Evolutionary conservation across 2,113 vertebrate genomes (phyloP).

Genomic region (Falco punctatus): DNA sequence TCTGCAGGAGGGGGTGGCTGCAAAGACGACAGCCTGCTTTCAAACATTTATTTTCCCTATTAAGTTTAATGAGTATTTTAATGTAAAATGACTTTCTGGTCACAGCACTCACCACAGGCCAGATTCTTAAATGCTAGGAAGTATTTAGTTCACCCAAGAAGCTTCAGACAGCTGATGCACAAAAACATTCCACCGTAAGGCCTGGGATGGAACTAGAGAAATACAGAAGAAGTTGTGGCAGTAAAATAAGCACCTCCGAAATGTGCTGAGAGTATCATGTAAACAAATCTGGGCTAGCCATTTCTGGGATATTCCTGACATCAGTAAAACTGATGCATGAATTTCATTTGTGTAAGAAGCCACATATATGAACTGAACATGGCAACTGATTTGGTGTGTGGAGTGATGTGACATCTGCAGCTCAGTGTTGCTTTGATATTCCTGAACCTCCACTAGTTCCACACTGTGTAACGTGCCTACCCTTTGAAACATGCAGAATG

Average conservation of each 20-base stretch:
- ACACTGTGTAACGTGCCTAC: background rate
- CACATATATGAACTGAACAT: background rate
- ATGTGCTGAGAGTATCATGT: accelerated
- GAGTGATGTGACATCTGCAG: background rate
- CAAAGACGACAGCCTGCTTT: background rate
- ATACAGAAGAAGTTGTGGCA: background rate
- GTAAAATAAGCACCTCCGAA: background rate
- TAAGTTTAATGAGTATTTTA: background rate
- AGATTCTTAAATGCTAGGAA: background rate
- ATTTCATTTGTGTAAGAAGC: background rate
- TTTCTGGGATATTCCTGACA: background rate
- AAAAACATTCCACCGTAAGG: background rate
- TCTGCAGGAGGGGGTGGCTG: background rate
- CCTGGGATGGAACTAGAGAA: background rate
- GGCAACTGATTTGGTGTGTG: background rate
- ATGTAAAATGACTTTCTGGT: background rate
- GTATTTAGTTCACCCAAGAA: background rate
- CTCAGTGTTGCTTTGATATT: background rate
- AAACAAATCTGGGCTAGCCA: background rate
- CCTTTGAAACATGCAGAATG: background rate
- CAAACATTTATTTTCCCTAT: background rate
- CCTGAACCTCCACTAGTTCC: background rate
- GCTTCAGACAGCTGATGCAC: background rate
- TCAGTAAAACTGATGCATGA: background rate
- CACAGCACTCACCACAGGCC: background rate